Evolutionary conservation across 1,140 invertebrate genomes (phyloP).

Genomic region (Hypothenemus hampei): DNA sequence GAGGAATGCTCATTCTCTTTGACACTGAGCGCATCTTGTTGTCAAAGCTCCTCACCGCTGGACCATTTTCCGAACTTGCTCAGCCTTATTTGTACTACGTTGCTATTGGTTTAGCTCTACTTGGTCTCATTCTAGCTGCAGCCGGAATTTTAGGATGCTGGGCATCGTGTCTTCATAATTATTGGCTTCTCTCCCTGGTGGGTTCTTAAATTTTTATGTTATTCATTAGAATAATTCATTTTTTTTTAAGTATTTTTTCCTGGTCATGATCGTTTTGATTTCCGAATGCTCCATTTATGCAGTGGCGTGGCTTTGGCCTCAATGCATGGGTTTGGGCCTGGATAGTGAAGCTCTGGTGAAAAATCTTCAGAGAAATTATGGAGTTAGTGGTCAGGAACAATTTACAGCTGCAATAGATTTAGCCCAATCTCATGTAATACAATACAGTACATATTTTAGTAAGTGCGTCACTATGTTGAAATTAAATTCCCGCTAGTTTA

Average conservation of each 20-base stretch:
- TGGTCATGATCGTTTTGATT: slow-evolving; percentile 63
- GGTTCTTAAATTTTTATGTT: slow-evolving; percentile 39
- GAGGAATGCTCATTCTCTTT: slow-evolving; percentile 64
- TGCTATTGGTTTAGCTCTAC: slow-evolving; percentile 57
- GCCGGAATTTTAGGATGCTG: slow-evolving; percentile 70
- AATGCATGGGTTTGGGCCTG: slow-evolving; percentile 67
- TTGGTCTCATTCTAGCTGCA: slow-evolving; percentile 61
- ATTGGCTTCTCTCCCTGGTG: slow-evolving; percentile 63
- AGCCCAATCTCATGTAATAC: slow-evolving; percentile 58
- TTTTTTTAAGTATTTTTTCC: slow-evolving; percentile 64
- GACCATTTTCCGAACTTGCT: slow-evolving; percentile 51
- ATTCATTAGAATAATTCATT: background rate
- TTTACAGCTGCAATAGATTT: slow-evolving; percentile 78
- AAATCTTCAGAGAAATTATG: slow-evolving; percentile 69
- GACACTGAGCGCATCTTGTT: slow-evolving; percentile 63
- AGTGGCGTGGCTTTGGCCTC: slow-evolving; percentile 71
- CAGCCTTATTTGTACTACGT: slow-evolving; percentile 72
- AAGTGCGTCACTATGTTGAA: no score
- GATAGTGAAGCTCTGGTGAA: slow-evolving; percentile 61
- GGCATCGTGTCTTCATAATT: slow-evolving; percentile 68
- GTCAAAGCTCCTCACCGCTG: slow-evolving; percentile 57
- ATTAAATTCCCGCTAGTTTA: slow-evolving; percentile 64
- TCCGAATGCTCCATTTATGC: slow-evolving; percentile 68
- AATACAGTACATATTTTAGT: background rate
- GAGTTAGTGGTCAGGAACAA: slow-evolving; percentile 62